These are phyloP conservation scores for Sinosuthora webbiana DNA, from an alignment of 2,113 vertebrate genomes.

Conservation along the genomic window DNA sequence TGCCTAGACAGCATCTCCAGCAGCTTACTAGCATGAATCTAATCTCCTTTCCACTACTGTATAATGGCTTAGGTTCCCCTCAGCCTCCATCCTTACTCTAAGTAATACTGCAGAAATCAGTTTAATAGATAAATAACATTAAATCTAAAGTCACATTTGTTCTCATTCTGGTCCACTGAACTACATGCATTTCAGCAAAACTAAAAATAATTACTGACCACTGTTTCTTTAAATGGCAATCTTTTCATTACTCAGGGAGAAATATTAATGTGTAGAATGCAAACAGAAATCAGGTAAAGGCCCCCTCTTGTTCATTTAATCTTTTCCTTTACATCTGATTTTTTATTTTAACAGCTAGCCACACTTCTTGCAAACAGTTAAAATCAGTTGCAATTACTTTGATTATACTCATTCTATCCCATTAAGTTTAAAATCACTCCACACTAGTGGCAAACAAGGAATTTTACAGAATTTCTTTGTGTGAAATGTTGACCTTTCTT, in stretches of 20 bases:
- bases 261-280: neutral
- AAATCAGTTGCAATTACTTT: neutral
- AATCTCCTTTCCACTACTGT: neutral
- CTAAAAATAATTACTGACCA: neutral
- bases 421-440: neutral
- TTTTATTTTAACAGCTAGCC: neutral
- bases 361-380: neutral
- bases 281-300: neutral
- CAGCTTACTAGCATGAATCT: conserved; percentile 4
- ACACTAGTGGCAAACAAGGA: neutral
- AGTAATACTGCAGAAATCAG: neutral
- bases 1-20: neutral
- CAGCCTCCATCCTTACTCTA: neutral
- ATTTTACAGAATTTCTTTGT: neutral
- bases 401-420: neutral
- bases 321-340: neutral
- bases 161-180: neutral
- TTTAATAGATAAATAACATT: neutral
- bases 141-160: neutral
- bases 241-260: neutral
- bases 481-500: neutral
- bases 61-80: neutral
- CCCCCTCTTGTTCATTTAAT: neutral
- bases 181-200: neutral
- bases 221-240: neutral